Evolutionary conservation across 2,113 vertebrate species (phyloP), one percentile per base, ranked within the genome.

Genomic region (Apteryx owenii): DNA sequence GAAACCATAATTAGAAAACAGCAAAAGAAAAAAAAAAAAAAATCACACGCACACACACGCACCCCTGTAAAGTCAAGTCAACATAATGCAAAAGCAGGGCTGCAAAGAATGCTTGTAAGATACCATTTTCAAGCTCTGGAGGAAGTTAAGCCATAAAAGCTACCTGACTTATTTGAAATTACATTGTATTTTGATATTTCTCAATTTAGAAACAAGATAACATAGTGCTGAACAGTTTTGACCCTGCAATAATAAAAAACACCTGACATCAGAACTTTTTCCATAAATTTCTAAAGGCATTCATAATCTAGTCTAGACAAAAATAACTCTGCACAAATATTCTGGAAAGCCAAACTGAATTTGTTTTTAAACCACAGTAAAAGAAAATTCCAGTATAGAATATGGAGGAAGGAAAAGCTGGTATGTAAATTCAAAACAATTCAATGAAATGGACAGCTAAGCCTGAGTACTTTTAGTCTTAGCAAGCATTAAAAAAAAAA

Each of bases 381-480:
- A 33, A 89, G 36, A 95, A 89, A 94, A 54, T 36, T 2, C 93
- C 96, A 97, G 95, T 81, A 97, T 87, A 97, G 96, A 97, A 97
- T 92, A 85, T 92, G 94, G 97, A 97, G 87, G 68, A 95, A 92
- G 91, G 87, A 83, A 96, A 96, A 88, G 64, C n/a, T 90, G 50
- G 62, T 91, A 76, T 89, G 50, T 64, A 78, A 96, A 97, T 86
- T 80, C 68, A 93, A 93, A 88, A 85, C 21, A 94, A 89, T 91
- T 91, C 56, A 73, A 93, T 73, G 50, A 91, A 68, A 91, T 72
- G 79, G 71, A 80, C 42, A 95, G 44, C 71, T 92, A 84, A 26
- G 85, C 51, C 94, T 58, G 91, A 93, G 53, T 93, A 97, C 61
- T 94, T 87, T 85, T 40, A 91, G 71, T 95, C 78, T 70, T 85